Base-by-base conservation (phyloP, 2,113 vertebrate genomes). In the Trichechus manatus region DNA sequence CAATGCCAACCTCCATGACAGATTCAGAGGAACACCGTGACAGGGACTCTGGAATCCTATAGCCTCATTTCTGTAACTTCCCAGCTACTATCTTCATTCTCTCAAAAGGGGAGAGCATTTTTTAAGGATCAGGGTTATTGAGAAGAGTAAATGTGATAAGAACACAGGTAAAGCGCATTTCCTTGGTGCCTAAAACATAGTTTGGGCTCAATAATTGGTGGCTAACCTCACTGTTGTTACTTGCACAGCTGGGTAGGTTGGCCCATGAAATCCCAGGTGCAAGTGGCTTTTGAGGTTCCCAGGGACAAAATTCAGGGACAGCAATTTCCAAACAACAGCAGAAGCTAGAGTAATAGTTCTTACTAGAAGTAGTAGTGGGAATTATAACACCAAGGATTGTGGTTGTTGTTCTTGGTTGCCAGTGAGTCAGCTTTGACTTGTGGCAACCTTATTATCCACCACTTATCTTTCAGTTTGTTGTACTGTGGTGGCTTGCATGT, bases 151-250 rank as follows among this genome's bases (percentile, higher is more conserved):
- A 27, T 0, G 22, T 9, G 14, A 3, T 15, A 33, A 39, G 6
- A 9, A 20, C 33, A 7, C 56, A 66, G 53, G 53, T 1, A 14
- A n/a, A 27, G 36, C 8, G 2, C 2, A 0, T 33, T 70, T 27
- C 70, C 79, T 25, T 25, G 17, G n/a, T 7, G 10, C 14, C 47
- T 29, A 3, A 9, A 8, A 78, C 22, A 23, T 3, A 29, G 13
- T 72, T 66, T 8, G 15, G 27, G 13, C 68, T 77, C 59, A 14
- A 14, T 47, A 2, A 0, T 36, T 23, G 25, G 9, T n/a, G 11
- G 27, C 53, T 44, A 1, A 56, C 36, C 27, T 64, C 31, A 11
- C 50, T 4, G 47, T 17, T 79, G 31, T 56, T 39, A 10, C 39
- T 47, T 42, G 17, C 5, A 15, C 31, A 13, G 10, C 29, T 2